phyloP scores from a whole-genome alignment of 2,888 invertebrate species.

The Achlya flavicornis region DNA sequence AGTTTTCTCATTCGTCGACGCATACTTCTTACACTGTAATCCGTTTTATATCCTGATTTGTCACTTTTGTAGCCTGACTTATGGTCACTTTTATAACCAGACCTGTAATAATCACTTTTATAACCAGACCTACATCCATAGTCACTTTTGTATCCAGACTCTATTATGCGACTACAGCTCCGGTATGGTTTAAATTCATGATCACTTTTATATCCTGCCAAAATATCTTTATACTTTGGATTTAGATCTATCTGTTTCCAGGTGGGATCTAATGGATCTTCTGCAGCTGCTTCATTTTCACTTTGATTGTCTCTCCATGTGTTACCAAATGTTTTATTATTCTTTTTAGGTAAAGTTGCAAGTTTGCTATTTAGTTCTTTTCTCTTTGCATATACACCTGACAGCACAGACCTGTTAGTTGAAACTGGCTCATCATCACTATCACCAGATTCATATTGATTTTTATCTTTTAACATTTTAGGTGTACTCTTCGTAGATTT shows the following conservation, averaged over 20 bases:
- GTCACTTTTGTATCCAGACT: slow-evolving; percentile 86
- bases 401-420: slow-evolving; percentile 71
- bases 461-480: slow-evolving; percentile 75
- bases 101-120: slow-evolving; percentile 78
- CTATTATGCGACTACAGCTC: slow-evolving; percentile 79
- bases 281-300: slow-evolving; percentile 80
- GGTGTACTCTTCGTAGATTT: slow-evolving; percentile 58
- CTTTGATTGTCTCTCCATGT: slow-evolving; percentile 79
- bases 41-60: slow-evolving; percentile 85
- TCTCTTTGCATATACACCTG: slow-evolving; percentile 79
- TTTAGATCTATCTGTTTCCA: slow-evolving; percentile 87
- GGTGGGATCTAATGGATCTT: slow-evolving; percentile 84
- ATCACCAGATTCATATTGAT: slow-evolving; percentile 73
- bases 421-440: slow-evolving; percentile 69
- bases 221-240: slow-evolving; percentile 85
- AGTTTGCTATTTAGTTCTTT: slow-evolving; percentile 79
- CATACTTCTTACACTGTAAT: slow-evolving; percentile 80
- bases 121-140: slow-evolving; percentile 83
- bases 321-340: slow-evolving; percentile 66
- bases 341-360: slow-evolving; percentile 68
- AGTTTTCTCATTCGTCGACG: slow-evolving; percentile 77
- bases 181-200: slow-evolving; percentile 80
- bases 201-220: slow-evolving; percentile 85
- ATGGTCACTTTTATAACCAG: slow-evolving; percentile 86
- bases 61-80: slow-evolving; percentile 85